Base-by-base conservation (phyloP, 2,797 vertebrate genomes). In the Notoglanidium macrostoma region DNA sequence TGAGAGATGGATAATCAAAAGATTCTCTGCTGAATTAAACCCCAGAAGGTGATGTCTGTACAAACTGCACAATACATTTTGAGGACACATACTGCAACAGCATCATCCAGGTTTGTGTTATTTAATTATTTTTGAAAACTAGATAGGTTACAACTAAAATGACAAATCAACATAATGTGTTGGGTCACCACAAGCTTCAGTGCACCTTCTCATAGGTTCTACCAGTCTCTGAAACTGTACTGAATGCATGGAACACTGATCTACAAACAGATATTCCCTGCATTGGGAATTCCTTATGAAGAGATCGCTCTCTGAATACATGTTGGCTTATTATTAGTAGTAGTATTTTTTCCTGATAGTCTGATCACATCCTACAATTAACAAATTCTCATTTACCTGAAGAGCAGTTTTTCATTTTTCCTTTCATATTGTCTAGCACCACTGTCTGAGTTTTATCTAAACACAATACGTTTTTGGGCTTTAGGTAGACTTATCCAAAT, bases 1-100 rank as follows among this genome's bases (percentile, higher is more conserved):
- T 35, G 49, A 63, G 44, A n/a, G 70, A 74, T 8, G 46, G 59
- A 83, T 59, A 73, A 87, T 73, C 14, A 87, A 83, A 83, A 76
- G 51, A 85, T 61, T 74, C 55, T 61, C 21, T 61, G 26, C 51
- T 83, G 44, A 83, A 68, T 63, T 7, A 59, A 73, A 59, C 63
- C 44, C 40, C 40, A 77, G 72, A 77, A 84, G 59, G n/a, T 65
- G 70, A 63, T 68, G 63, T 54, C 63, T 83, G 63, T 51, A 82
- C 80, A 65, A 61, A 32, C 40, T 67, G 44, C 46, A 83, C 63
- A 68, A 54, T 83, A 83, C 19, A 83, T 83, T 54, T 14, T 51
- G 26, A 51, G n/a, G 81, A 51, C n/a, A 83, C 51, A 68, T 46
- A 26, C 57, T 46, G 57, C 35, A n/a, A 63, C 57, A 81, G 14